Evolutionary conservation across 2,113 vertebrate genomes (phyloP).

Genomic region (Neolamprologus brichardi): DNA sequence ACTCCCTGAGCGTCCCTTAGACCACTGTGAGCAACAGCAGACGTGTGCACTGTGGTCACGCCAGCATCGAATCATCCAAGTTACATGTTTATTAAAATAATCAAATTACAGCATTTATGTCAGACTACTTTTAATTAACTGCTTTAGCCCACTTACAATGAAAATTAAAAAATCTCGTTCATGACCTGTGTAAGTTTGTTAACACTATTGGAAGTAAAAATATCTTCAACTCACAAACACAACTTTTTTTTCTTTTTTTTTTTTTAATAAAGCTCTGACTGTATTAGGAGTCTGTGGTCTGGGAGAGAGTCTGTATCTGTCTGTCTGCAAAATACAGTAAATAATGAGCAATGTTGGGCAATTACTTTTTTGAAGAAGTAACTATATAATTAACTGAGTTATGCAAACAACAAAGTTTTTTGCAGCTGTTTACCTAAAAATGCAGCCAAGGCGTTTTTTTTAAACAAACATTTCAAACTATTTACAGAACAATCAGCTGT

Average conservation of each 20-base stretch:
- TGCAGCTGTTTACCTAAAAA: too few species aligned
- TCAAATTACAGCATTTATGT: neutral
- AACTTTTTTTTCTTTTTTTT: neutral
- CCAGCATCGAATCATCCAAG: neutral
- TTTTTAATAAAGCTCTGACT: neutral
- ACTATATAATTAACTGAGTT: too few species aligned
- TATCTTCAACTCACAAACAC: neutral
- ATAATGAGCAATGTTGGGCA: too few species aligned
- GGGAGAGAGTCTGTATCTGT: neutral
- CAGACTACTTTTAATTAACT: neutral
- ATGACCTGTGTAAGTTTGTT: accelerated
- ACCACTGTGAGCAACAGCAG: neutral
- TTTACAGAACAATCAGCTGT: too few species aligned
- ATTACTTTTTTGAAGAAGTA: too few species aligned
- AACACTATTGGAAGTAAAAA: neutral
- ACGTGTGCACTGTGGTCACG: neutral
- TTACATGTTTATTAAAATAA: neutral
- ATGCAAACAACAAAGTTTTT: too few species aligned
- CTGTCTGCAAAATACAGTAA: accelerated
- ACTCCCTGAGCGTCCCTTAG: accelerated
- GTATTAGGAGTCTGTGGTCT: neutral
- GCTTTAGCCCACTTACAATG: neutral
- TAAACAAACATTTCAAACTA: too few species aligned
- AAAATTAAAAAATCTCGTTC: neutral
- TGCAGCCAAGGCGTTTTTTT: too few species aligned